phyloP scores from a whole-genome alignment of 2,888 invertebrate genomes.

The Stenolophus ochropezus region DNA sequence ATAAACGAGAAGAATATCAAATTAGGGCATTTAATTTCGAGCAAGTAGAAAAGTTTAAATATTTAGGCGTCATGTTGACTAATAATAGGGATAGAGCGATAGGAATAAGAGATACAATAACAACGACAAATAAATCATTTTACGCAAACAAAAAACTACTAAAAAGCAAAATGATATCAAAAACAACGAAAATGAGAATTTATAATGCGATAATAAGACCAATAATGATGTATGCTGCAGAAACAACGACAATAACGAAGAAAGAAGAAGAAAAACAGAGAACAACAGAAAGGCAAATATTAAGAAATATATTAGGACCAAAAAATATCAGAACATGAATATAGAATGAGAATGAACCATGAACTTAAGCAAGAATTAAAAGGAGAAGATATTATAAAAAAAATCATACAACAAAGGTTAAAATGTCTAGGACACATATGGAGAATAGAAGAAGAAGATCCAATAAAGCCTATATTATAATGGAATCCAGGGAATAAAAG shows the following conservation, averaged over 20 bases:
- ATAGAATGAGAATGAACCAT: background rate
- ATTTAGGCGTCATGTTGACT: background rate
- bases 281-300: slow-evolving; percentile 1
- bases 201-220: background rate
- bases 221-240: slow-evolving; percentile 4
- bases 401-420: background rate
- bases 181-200: background rate
- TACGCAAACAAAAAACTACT: slow-evolving; percentile 8
- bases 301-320: background rate
- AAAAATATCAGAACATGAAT: background rate
- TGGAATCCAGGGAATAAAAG: background rate
- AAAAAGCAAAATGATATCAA: background rate
- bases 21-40: background rate
- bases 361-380: background rate
- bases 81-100: background rate
- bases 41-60: background rate
- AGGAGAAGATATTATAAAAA: background rate
- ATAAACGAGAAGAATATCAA: background rate
- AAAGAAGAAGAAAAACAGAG: background rate
- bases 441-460: background rate
- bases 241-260: background rate
- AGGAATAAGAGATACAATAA: slow-evolving; percentile 13
- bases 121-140: background rate
- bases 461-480: background rate
- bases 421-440: background rate